A percentile compares a stretch with the other conserved stretches of the same genome.
Conservation (phyloP, 2,797 vertebrate genomes). For the Corythornis leucogaster region DNA sequence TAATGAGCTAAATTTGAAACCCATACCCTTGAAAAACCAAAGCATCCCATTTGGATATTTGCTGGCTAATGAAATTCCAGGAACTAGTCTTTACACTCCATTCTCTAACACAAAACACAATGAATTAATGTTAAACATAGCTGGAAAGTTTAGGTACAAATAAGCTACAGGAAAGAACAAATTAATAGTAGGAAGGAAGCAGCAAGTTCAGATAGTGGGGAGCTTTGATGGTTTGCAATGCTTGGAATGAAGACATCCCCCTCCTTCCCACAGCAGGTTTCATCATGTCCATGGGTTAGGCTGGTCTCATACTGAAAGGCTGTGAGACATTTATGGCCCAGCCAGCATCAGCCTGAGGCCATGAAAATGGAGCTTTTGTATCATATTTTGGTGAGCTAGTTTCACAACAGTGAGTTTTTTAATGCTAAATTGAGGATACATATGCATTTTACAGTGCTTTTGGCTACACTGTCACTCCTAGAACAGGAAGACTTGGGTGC, state of each 20-base stretch:
- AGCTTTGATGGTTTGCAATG: slow-evolving; percentile 1
- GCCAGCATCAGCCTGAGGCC: not conserved
- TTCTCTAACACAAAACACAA: not conserved
- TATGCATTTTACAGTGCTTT: not conserved
- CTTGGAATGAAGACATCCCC: slow-evolving; percentile 42
- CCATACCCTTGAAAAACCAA: not conserved
- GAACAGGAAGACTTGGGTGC: not conserved
- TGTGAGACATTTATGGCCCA: slow-evolving; percentile 39
- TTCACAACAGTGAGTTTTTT: not conserved
- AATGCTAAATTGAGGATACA: not conserved
- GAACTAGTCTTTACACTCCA: not conserved
- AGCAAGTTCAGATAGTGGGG: slow-evolving; percentile 28
- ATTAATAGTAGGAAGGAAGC: slow-evolving; percentile 41
- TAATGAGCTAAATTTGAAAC: not conserved
- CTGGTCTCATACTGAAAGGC: not conserved
- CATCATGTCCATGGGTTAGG: not conserved
- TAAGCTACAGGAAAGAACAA: slow-evolving; percentile 39
- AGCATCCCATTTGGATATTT: not conserved
- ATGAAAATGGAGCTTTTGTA: not conserved
- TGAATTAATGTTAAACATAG: not conserved
- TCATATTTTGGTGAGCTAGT: not conserved
- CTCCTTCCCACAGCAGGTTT: slow-evolving; percentile 14
- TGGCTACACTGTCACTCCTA: not conserved
- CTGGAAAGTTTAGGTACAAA: slow-evolving; percentile 5
- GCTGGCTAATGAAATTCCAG: not conserved